Percentiles rank a stretch among this genome's conserved stretches.
phyloP scores from a whole-genome alignment of 2,888 invertebrate genomes.

The Nyleta sp. region DNA sequence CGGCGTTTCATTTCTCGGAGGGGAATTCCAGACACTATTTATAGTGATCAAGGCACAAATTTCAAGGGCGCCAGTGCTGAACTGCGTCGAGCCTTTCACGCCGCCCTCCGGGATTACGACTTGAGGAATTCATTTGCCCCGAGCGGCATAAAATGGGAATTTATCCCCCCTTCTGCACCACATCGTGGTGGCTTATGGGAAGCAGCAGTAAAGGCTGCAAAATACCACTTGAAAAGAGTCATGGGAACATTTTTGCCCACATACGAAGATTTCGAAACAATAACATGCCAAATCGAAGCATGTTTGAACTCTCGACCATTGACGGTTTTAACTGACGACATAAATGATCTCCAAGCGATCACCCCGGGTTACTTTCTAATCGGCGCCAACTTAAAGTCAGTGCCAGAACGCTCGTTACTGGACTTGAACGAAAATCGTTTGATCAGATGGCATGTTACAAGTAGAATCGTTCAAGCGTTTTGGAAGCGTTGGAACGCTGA shows the following conservation, averaged over 20 bases:
- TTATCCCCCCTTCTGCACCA: neutral
- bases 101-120: neutral
- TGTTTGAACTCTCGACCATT: neutral
- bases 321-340: neutral
- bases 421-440: neutral
- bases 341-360: neutral
- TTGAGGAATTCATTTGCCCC: neutral
- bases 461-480: neutral
- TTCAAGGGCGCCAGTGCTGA: neutral
- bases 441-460: neutral
- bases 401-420: neutral
- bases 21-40: slow-evolving; percentile 1
- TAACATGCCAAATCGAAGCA: neutral
- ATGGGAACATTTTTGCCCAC: neutral
- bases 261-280: neutral
- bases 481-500: neutral
- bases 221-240: neutral
- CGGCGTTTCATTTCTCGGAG: neutral
- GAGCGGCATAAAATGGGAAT: neutral
- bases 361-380: neutral
- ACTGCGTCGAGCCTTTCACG: neutral
- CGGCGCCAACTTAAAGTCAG: neutral
- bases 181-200: neutral
- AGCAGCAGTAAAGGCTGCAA: neutral
- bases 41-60: slow-evolving; percentile 9